phyloP scores from a whole-genome alignment of 2,888 invertebrate genomes.

The Apocheima hispidaria region DNA sequence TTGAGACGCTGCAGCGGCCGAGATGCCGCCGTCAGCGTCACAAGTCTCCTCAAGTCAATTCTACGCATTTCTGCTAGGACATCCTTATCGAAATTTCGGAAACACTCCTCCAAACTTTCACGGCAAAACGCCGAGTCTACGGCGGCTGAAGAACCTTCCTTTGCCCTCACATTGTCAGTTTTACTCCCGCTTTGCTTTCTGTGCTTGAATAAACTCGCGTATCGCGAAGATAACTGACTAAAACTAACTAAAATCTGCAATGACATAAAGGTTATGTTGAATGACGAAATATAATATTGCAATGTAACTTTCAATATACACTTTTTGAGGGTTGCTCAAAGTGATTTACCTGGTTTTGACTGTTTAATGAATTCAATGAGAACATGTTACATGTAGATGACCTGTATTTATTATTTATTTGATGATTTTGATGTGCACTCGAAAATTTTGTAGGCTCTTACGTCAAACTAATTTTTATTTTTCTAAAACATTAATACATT shows the following conservation, averaged over 20 bases:
- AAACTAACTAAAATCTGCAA: conserved; percentile 84
- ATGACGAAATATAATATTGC: conserved; percentile 63
- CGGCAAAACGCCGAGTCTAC: conserved; percentile 71
- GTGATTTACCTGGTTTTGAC: conserved; percentile 80
- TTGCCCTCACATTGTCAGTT: conserved; percentile 70
- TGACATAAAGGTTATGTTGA: conserved; percentile 72
- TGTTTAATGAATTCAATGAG: conserved; percentile 84
- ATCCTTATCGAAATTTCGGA: conserved; percentile 78
- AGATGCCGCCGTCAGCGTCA: conserved; percentile 54
- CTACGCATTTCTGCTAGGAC: conserved; percentile 71
- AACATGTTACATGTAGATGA: conserved; percentile 85
- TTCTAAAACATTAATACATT: conserved; percentile 22
- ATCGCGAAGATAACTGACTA: conserved; percentile 80
- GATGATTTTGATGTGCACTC: conserved; percentile 77
- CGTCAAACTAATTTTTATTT: conserved; percentile 76
- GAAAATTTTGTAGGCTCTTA: conserved; percentile 85
- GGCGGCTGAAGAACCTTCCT: conserved; percentile 57
- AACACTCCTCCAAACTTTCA: conserved; percentile 74
- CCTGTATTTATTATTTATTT: conserved; percentile 70
- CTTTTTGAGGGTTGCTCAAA: not conserved
- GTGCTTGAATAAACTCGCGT: conserved; percentile 76
- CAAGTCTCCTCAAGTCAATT: conserved; percentile 64
- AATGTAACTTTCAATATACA: conserved; percentile 28
- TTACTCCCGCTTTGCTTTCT: conserved; percentile 70
- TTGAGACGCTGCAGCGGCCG: conserved; percentile 49